Evolutionary conservation across 2,797 vertebrate species (phyloP), one percentile per base, ranked within the genome.

Genomic region (Silurus lanzhouensis): DNA sequence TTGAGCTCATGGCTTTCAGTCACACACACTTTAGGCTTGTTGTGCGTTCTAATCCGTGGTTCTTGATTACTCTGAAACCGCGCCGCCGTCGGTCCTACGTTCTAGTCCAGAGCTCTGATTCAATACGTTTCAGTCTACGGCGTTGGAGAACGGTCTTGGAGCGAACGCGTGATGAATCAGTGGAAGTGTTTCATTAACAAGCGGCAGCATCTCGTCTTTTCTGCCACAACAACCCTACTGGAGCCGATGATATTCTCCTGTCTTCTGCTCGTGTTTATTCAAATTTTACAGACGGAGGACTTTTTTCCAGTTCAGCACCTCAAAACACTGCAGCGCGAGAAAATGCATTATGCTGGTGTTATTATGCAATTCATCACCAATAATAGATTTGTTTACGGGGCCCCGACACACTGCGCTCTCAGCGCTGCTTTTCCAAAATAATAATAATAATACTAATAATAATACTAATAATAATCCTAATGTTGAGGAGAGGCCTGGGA

Each of bases 351-450:
- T 94, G 94, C 93, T 92, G 89, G 93, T 92, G 94, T 95, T 96
- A 96, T 96, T 95, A 95, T 95, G 95, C 95, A 95, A 95, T 96
- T 96, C 95, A 96, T 96, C 95, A 96, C 95, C 94, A 95, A 96
- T 96, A 96, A 95, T 95, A 95, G 95, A 96, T 95, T 95, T 95
- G 95, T 95, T 95, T 96, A 95, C 93, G 93, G 94, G 93, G 90
- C 86, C 91, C 91, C 91, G 91, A 94, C 93, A 92, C 93, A 91
- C 91, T 93, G 90, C 80, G 92, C 94, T 94, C 93, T 93, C 93
- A 92, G 92, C 90, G 88, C 93, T 93, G 93, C 94, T 94, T 95
- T 96, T 94, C 94, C 92, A 94, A 95, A 95, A 87, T 90, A 87
- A 95, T 94, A 95, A 94, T 95, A 95, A 95, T 94, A 95, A 93